These are phyloP conservation scores for Caenorhabditis sp. DNA, from an alignment of 2,888 invertebrate species.

Conservation along the genomic window DNA sequence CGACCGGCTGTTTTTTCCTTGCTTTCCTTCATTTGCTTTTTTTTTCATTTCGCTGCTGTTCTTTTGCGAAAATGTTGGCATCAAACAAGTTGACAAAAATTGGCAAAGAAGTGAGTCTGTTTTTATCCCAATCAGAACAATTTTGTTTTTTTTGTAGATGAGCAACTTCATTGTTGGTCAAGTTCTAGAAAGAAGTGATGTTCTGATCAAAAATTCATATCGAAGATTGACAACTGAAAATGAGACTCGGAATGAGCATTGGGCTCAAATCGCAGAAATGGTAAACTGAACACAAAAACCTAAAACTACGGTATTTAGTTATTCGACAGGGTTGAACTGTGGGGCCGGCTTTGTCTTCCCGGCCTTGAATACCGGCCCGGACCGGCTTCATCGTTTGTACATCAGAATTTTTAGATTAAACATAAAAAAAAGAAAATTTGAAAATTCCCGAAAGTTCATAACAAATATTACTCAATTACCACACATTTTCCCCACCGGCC, in stretches of 20 bases:
- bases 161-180: slow-evolving; percentile 43
- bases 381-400: no score
- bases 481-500: no score
- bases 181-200: slow-evolving; percentile 42
- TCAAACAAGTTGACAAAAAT: slow-evolving; percentile 14
- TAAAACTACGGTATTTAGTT: no score
- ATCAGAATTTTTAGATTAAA: no score
- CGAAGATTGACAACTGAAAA: slow-evolving; percentile 33
- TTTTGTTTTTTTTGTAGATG: slow-evolving; percentile 10
- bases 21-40: slow-evolving; percentile 11
- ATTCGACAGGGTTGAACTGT: no score
- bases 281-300: no score
- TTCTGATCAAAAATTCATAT: slow-evolving; percentile 35
- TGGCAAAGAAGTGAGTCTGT: slow-evolving; percentile 22
- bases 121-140: background rate
- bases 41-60: slow-evolving; percentile 6
- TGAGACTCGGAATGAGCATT: slow-evolving; percentile 32
- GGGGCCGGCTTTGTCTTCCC: no score
- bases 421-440: no score
- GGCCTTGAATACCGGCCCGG: no score
- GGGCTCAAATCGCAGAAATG: slow-evolving; percentile 24
- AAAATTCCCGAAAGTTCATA: no score
- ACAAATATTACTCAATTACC: no score
- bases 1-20: slow-evolving; percentile 1
- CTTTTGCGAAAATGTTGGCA: background rate